A percentile compares a stretch with the other conserved stretches of the same genome.
These are phyloP conservation scores for Sminthurides bifidus DNA, from an alignment of 1,140 invertebrate genomes.

Conservation along the genomic window DNA sequence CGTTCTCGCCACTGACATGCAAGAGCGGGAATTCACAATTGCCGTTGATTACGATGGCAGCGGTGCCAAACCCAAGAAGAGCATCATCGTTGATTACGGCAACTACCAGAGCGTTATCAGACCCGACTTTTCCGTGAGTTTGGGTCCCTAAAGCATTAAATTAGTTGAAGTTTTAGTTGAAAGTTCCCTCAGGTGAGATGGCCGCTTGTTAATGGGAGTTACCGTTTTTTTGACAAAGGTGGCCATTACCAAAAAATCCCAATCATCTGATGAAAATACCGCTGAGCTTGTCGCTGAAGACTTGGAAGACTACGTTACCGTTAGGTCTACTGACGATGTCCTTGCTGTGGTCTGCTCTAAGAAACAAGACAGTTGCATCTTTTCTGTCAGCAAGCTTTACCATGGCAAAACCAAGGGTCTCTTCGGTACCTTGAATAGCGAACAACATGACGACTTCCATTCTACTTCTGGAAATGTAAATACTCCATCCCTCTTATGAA, in stretches of 20 bases:
- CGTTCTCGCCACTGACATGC: constrained; percentile 66
- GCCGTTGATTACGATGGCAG: constrained; percentile 48
- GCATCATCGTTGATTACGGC: constrained; percentile 43
- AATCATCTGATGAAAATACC: neutral
- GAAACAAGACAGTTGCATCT: constrained; percentile 48
- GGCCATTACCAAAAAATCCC: neutral
- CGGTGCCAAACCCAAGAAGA: constrained; percentile 37
- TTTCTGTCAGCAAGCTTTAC: constrained; percentile 64
- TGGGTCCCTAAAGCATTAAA: too few species aligned
- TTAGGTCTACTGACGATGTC: neutral
- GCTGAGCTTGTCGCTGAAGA: neutral
- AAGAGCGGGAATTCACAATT: constrained; percentile 66
- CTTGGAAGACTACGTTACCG: neutral
- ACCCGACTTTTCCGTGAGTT: constrained; percentile 38
- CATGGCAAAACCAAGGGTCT: constrained; percentile 70
- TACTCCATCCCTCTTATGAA: neutral
- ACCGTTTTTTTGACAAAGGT: neutral
- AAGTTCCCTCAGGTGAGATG: too few species aligned
- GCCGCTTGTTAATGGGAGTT: too few species aligned
- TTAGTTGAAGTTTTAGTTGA: too few species aligned
- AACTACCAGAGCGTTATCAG: constrained; percentile 46
- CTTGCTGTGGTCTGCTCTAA: constrained; percentile 39
- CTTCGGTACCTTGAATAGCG: constrained; percentile 75
- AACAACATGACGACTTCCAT: constrained; percentile 61
- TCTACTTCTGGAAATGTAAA: constrained; percentile 17